Conservation (phyloP, 2,797 vertebrate species). For the Mus spretus region DNA sequence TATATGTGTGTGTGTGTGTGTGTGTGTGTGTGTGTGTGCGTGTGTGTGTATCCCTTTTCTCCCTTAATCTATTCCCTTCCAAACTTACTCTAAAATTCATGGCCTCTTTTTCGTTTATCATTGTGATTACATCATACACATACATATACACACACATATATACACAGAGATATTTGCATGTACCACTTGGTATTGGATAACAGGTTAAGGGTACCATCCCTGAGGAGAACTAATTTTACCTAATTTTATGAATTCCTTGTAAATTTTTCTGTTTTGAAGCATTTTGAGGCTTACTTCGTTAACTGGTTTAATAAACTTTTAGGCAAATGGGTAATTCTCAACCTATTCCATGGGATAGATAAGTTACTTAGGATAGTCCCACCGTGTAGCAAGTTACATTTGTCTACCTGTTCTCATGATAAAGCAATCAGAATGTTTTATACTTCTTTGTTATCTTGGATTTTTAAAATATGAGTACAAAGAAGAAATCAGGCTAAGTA, state of each 20-base stretch:
- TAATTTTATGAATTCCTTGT: neutral
- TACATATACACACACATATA: neutral
- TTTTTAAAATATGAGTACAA: constrained; percentile 34
- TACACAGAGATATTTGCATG: neutral
- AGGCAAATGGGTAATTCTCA: constrained; percentile 9
- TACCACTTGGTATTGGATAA: neutral
- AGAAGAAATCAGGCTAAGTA: neutral
- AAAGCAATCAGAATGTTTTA: neutral
- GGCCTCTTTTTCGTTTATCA: neutral
- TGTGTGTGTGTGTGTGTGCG: too few relatives aligned
- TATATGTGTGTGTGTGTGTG: too few relatives aligned
- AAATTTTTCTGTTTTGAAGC: constrained; percentile 44
- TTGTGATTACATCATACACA: neutral
- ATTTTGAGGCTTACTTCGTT: neutral
- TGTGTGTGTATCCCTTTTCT: neutral
- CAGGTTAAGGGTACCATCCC: neutral
- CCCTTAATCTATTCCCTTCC: neutral
- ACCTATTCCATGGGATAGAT: neutral
- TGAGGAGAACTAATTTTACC: neutral
- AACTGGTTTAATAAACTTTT: constrained; percentile 9
- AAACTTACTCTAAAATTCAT: neutral
- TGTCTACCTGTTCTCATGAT: neutral
- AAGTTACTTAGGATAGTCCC: neutral
- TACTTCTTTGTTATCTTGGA: neutral
- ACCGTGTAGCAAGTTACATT: neutral